A percentile compares a stretch with the other conserved stretches of the same genome.
Conservation (phyloP, 2,113 vertebrate genomes). For the Ardeotis arabs region DNA sequence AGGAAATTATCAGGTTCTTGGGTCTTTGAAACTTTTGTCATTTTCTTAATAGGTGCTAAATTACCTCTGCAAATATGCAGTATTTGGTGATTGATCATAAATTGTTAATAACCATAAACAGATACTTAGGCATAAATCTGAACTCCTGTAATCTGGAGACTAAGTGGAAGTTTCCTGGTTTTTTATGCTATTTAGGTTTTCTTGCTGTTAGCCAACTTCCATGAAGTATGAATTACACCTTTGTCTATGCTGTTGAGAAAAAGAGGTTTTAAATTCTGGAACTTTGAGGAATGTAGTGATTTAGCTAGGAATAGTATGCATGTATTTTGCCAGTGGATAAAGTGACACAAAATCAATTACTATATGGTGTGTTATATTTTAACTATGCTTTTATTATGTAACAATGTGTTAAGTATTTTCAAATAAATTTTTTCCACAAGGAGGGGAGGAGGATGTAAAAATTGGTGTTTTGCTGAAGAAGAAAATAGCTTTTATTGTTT, state of each 20-base stretch:
- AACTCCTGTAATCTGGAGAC: background rate
- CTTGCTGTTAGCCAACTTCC: background rate
- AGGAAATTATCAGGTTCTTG: background rate
- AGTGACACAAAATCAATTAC: background rate
- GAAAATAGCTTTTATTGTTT: background rate
- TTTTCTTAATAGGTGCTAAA: background rate
- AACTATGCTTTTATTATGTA: background rate
- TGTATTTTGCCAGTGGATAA: background rate
- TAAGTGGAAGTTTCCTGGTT: background rate
- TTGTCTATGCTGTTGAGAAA: background rate
- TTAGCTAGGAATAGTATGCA: background rate
- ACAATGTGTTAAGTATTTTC: background rate
- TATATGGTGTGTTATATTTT: background rate
- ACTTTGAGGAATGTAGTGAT: background rate
- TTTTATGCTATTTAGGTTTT: background rate
- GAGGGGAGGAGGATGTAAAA: background rate
- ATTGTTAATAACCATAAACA: background rate
- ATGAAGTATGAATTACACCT: background rate
- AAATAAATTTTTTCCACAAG: background rate
- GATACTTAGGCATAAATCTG: background rate
- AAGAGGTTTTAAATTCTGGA: background rate
- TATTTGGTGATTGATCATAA: background rate
- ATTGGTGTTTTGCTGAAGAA: background rate
- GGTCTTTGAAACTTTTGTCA: background rate
- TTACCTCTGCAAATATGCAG: background rate